These are phyloP conservation scores for Drosophila nasuta DNA, from an alignment of 1,140 invertebrate genomes.

Conservation along the genomic window DNA sequence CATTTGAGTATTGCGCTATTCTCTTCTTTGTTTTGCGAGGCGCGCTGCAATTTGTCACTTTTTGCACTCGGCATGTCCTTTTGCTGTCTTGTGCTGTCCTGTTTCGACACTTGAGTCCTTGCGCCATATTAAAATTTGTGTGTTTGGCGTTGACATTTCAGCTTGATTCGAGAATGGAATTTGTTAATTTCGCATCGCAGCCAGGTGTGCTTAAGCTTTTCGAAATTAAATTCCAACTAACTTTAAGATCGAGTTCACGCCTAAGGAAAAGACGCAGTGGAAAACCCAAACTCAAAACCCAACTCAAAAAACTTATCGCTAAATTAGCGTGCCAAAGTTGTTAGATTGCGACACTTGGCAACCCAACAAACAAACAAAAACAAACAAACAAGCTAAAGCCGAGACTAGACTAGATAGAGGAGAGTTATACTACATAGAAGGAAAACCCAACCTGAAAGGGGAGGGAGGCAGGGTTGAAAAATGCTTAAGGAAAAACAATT, in stretches of 20 bases:
- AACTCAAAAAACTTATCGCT: slow-evolving; percentile 58
- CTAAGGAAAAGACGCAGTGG: background rate
- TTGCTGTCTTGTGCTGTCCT: slow-evolving; percentile 29
- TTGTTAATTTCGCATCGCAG: slow-evolving; percentile 52
- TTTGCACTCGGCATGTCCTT: slow-evolving; percentile 61
- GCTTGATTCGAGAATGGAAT: slow-evolving; percentile 47
- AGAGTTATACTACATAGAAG: background rate
- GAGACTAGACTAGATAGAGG: background rate
- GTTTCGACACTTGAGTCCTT: slow-evolving; percentile 58
- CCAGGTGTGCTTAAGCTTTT: slow-evolving; percentile 46
- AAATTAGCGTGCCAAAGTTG: slow-evolving; percentile 67
- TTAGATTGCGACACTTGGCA: slow-evolving; percentile 56
- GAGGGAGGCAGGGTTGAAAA: slow-evolving; percentile 21
- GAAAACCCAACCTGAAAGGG: background rate
- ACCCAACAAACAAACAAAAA: slow-evolving; percentile 34
- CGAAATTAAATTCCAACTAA: slow-evolving; percentile 60
- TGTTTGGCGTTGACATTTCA: slow-evolving; percentile 65
- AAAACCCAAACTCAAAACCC: slow-evolving; percentile 16
- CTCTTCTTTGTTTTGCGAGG: slow-evolving; percentile 41
- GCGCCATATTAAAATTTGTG: slow-evolving; percentile 66
- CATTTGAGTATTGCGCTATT: slow-evolving; percentile 28
- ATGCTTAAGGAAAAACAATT: slow-evolving; percentile 55
- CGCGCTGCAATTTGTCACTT: slow-evolving; percentile 72
- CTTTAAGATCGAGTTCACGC: slow-evolving; percentile 11
- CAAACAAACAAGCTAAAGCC: slow-evolving; percentile 32